Evolutionary conservation across 2,888 invertebrate genomes (phyloP).

Genomic region (Mactromeris polynyma): DNA sequence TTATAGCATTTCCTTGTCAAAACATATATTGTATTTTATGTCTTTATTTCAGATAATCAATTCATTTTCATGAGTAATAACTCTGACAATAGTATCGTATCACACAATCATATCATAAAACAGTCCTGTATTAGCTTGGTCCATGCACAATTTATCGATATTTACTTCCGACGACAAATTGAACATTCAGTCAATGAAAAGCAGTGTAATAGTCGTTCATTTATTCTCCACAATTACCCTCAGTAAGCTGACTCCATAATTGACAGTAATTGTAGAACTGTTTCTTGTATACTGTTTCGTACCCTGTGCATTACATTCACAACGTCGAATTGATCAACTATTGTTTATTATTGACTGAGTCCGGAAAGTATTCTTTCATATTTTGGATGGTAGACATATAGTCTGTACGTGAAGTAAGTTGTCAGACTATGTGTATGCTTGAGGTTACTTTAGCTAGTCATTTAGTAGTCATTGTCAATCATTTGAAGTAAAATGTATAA

Average conservation of each 20-base stretch:
- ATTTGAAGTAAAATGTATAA: too few species aligned
- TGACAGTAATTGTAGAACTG: background rate
- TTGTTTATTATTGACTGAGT: too few species aligned
- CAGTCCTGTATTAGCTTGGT: background rate
- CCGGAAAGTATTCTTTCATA: too few species aligned
- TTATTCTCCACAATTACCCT: background rate
- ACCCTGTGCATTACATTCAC: background rate
- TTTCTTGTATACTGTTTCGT: background rate
- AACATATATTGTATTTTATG: background rate
- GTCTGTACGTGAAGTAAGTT: too few species aligned
- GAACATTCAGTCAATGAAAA: background rate
- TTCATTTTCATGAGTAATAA: background rate
- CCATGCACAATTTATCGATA: too few species aligned
- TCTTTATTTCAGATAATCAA: background rate
- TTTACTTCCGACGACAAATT: too few species aligned
- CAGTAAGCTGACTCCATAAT: background rate
- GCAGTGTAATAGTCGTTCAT: background rate
- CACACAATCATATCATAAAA: background rate
- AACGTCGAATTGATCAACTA: background rate
- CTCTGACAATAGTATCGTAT: background rate
- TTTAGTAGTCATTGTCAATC: too few species aligned
- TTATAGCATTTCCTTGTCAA: too few species aligned
- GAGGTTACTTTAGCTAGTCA: too few species aligned
- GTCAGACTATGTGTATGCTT: too few species aligned
- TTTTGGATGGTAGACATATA: too few species aligned